Evolutionary conservation across 1,140 invertebrate genomes (phyloP).

Genomic region (Melipona quadrifasciata): DNA sequence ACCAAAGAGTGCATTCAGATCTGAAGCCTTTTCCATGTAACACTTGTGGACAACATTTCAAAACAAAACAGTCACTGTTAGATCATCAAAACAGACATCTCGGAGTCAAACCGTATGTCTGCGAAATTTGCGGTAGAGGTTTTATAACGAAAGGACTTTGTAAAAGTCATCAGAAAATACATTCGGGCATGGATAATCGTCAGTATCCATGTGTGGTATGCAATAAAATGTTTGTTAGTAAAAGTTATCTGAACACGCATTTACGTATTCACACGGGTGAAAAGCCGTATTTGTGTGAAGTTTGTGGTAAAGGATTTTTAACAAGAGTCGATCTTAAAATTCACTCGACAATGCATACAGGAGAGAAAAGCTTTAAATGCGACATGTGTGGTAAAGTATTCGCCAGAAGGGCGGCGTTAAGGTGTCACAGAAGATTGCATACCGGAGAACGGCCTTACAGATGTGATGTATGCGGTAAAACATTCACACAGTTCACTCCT

Average conservation of each 20-base stretch:
- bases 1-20: conserved; percentile 87
- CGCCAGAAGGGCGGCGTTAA: conserved; percentile 86
- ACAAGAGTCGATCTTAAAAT: conserved; percentile 84
- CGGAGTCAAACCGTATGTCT: conserved; percentile 91
- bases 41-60: conserved; percentile 86
- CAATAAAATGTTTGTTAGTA: conserved; percentile 88
- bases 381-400: conserved; percentile 87
- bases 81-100: conserved; percentile 92
- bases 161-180: conserved; percentile 87
- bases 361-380: conserved; percentile 87
- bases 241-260: conserved; percentile 91
- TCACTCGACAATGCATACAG: conserved; percentile 87
- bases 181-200: conserved; percentile 86
- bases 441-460: conserved; percentile 87
- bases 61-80: conserved; percentile 87
- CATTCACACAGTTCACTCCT: conserved; percentile 85
- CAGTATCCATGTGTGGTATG: conserved; percentile 87
- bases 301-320: conserved; percentile 87
- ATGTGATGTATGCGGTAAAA: conserved; percentile 85
- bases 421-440: conserved; percentile 87
- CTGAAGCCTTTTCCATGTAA: conserved; percentile 84
- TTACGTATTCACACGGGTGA: conserved; percentile 94
- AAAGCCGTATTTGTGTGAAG: conserved; percentile 87
- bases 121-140: conserved; percentile 88
- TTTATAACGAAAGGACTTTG: conserved; percentile 91